Percentiles rank a stretch among this genome's conserved stretches.
phyloP scores from a whole-genome alignment of 2,797 vertebrate species.

The Amblyopsis hoosieri region DNA sequence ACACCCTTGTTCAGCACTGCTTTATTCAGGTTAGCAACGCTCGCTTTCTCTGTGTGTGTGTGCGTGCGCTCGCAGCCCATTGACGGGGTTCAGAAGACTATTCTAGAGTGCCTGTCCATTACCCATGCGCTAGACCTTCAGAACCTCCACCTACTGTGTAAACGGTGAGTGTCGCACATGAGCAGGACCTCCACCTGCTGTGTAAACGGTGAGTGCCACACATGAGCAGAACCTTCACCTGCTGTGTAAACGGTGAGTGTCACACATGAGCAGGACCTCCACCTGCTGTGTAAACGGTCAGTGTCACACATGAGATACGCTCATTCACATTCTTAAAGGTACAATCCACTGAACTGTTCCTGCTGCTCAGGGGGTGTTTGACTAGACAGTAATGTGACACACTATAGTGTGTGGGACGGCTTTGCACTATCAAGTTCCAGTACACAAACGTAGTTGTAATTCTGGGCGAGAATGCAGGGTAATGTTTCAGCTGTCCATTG shows the following conservation, averaged over 20 bases:
- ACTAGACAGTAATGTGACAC: too few species aligned
- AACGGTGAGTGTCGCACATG: constrained; percentile 80
- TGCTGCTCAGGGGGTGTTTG: too few species aligned
- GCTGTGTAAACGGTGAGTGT: constrained; percentile 88
- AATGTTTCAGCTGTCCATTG: too few species aligned
- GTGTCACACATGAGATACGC: too few species aligned
- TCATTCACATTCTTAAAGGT: too few species aligned
- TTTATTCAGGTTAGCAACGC: not conserved
- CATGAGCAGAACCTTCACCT: constrained; percentile 78
- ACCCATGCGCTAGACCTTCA: constrained; percentile 85
- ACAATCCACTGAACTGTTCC: too few species aligned
- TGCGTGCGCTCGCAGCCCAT: constrained; percentile 68
- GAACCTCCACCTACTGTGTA: constrained; percentile 84
- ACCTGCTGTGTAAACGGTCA: constrained; percentile 52
- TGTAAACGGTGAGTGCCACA: constrained; percentile 86
- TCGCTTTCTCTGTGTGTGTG: not conserved
- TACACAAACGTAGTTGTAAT: too few species aligned
- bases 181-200: constrained; percentile 80
- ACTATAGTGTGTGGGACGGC: too few species aligned
- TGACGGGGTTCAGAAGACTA: constrained; percentile 83
- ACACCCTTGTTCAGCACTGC: not conserved
- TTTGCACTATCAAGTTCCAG: too few species aligned
- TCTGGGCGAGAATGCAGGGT: too few species aligned
- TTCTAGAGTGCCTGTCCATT: constrained; percentile 90
- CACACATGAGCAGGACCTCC: constrained; percentile 73